Conservation (phyloP, 2,797 vertebrate species). For the Chromobotia macracanthus region DNA sequence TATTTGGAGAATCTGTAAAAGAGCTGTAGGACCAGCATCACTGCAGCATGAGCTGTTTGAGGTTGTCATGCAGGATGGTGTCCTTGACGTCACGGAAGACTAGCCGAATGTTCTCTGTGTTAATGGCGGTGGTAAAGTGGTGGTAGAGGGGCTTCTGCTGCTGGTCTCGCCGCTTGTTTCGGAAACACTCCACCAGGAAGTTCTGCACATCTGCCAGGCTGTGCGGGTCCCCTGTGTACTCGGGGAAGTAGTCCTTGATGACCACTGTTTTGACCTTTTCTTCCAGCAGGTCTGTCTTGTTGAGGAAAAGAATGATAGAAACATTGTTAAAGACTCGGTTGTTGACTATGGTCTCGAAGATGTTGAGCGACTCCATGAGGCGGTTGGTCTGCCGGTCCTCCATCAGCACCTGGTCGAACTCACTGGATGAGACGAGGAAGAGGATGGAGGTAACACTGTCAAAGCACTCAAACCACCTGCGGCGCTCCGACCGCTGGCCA, state of each 20-base stretch:
- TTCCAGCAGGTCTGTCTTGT: slow-evolving; percentile 98
- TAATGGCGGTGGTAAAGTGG: slow-evolving; percentile 99
- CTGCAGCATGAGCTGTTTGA: slow-evolving; percentile 98
- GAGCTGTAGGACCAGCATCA: slow-evolving; percentile 72
- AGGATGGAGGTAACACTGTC: slow-evolving; percentile 96
- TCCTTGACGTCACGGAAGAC: slow-evolving; percentile 98
- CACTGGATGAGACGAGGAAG: slow-evolving; percentile 95
- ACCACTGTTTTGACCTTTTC: slow-evolving; percentile 92
- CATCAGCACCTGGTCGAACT: slow-evolving; percentile 99
- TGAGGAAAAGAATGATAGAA: slow-evolving; percentile 98
- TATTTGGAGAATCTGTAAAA: slow-evolving; percentile 19
- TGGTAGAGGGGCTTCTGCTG: slow-evolving; percentile 96
- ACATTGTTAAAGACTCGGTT: slow-evolving; percentile 97
- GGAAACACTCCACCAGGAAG: slow-evolving; percentile 96
- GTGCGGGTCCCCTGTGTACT: slow-evolving; percentile 85
- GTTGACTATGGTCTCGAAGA: slow-evolving; percentile 98
- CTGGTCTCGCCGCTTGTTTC: slow-evolving; percentile 91
- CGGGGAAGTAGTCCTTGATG: slow-evolving; percentile 95
- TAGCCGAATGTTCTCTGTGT: slow-evolving; percentile 97
- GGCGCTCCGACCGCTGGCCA: slow-evolving; percentile 91
- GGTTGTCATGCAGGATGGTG: slow-evolving; percentile 98
- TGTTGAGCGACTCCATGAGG: slow-evolving; percentile 95
- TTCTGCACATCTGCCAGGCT: slow-evolving; percentile 89
- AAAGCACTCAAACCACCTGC: slow-evolving; percentile 97
- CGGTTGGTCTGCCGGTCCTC: slow-evolving; percentile 95